Conservation (phyloP, 1,140 invertebrate genomes). For the Saxidomus purpurata region DNA sequence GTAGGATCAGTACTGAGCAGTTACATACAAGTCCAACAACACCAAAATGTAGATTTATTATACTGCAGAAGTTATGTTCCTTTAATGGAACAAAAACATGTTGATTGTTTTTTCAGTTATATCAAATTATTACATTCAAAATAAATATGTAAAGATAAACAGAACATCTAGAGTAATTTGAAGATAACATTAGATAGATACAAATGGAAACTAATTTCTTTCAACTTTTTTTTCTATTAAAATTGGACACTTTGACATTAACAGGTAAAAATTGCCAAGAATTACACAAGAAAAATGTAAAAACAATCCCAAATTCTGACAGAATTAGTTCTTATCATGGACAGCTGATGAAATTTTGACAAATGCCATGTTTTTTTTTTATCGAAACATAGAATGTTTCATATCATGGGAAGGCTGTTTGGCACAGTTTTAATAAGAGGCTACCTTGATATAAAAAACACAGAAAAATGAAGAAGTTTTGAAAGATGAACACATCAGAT, state of each 20-base stretch:
- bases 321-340: constrained; percentile 12
- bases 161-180: too few relatives aligned
- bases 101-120: too few relatives aligned
- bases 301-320: constrained; percentile 11
- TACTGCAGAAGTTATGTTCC: too few relatives aligned
- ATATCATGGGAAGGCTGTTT: constrained; percentile 19
- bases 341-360: constrained; percentile 43
- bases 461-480: background rate
- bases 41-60: too few relatives aligned
- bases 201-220: too few relatives aligned
- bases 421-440: background rate
- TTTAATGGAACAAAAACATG: too few relatives aligned
- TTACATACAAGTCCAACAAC: too few relatives aligned
- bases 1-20: too few relatives aligned
- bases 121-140: too few relatives aligned
- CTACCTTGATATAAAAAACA: background rate
- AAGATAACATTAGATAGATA: too few relatives aligned
- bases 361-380: constrained; percentile 30
- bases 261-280: constrained; percentile 35
- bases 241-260: background rate
- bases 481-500: background rate
- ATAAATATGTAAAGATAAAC: too few relatives aligned
- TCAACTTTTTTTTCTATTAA: too few relatives aligned
- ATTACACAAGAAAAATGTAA: constrained; percentile 10
- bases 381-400: constrained; percentile 38